Base-by-base conservation (phyloP, 2,888 invertebrate genomes). In the Leptura quadrifasciata region DNA sequence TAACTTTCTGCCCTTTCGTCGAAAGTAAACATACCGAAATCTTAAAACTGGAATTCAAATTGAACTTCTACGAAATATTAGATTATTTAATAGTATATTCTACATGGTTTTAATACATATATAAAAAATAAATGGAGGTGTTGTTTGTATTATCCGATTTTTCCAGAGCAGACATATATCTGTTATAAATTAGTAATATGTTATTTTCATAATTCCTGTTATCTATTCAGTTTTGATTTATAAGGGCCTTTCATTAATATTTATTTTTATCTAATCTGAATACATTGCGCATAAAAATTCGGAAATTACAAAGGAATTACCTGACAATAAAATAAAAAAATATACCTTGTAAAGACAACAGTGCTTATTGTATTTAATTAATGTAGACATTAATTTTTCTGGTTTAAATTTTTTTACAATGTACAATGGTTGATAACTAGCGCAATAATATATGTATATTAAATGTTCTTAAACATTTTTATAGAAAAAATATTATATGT, bases 251-350 rank as follows among this genome's bases (percentile, higher is more conserved):
- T 35, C 63, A 69, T 69, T 69, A 57, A 67, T 57, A 31, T 69
- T 57, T 69, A 69, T 35, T 69, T 69, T 69, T 69, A 69, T 69
- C 68, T 69, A 69, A 69, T 69, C 68, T 57, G 55, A n/a, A 10
- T 35, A 57, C 57, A 18, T 57, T 20, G 55, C 35, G 21, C 57
- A 69, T 57, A 20, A 55, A 68, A 69, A 69, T 27, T 69, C 35
- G 55, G 68, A 39, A 57, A 57, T 57, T 69, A 57, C 68, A 55
- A 69, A 69, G 17, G 39, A 69, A 18, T 31, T 12, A 21, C 15
- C 15, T 65, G 2, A 52, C 47, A 65, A 47, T 47, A 65, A 60
- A 60, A 31, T n/a, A 60, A 57, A 57, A 21, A 9, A 60, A 31
- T 31, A 8, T 31, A 31, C 9, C 31, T 60, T 10, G 21, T 60